Base-by-base conservation (phyloP, 2,113 vertebrate genomes). In the Noturus placidus region DNA sequence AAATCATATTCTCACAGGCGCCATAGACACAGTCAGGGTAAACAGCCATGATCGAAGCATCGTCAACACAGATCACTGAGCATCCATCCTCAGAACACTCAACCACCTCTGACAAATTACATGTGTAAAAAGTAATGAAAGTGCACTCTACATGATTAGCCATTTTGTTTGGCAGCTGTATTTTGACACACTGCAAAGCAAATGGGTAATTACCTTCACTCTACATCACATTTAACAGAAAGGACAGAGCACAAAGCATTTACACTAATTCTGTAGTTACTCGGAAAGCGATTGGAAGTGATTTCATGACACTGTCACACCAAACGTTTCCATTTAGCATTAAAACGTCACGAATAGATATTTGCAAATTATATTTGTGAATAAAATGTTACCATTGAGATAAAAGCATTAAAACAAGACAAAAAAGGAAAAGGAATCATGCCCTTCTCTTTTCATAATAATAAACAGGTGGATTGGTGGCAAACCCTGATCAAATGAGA, bases 161-260 rank as follows among this genome's bases (percentile, higher is more conserved):
- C 94, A 92, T 93, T 94, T 91, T 92, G 91, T 92, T 92, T 91
- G 90, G 93, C 95, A 96, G 95, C 95, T 95, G 95, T 94, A 94
- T 94, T 95, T 94, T 93, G 93, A 94, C 94, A 94, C 88, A 90
- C 86, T 86, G 86, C 91, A 93, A 93, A 89, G 91, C 92, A 94
- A 94, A 92, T 92, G 84, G 35, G 88, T 91, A 85, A 91, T 90
- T 92, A 93, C 91, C 91, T 89, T 89, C 79, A 89, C 82, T 89
- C 89, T 56, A 63, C 70, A 72, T 67, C 52, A 88, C 86, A 83
- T n/a, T 87, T 70, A 82, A 70, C 79, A 33, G 27, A 33, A 59
- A 27, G 8, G 77, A 70, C 56, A 77, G 72, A 87, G 85, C 86
- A 90, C 85, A 72, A 83, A 86, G 72, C 84, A 86, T 82, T 72